Conservation (phyloP, 2,797 vertebrate species). For the Babyrousa celebensis region DNA sequence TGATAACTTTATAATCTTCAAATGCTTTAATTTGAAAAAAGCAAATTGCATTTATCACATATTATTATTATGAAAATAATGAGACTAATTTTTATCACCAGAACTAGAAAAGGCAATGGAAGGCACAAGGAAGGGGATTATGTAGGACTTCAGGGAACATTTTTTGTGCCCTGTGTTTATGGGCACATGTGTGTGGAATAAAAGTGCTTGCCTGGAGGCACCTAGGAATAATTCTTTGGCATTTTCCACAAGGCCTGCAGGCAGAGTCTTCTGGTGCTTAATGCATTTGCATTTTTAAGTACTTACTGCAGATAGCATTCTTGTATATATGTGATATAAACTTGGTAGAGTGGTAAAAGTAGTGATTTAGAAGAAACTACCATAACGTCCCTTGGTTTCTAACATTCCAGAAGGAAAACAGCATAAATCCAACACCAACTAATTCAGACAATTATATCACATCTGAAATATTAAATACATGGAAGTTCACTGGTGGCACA, state of each 20-base stretch:
- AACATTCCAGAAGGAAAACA: constrained; percentile 15
- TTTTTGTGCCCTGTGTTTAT: not conserved
- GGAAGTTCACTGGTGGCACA: too few species aligned
- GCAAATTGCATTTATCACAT: not conserved
- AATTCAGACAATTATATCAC: not conserved
- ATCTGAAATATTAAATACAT: not conserved
- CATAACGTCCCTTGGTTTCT: not conserved
- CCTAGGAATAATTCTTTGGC: not conserved
- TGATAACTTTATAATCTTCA: not conserved
- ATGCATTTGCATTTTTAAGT: not conserved
- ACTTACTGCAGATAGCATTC: not conserved
- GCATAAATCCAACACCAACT: not conserved
- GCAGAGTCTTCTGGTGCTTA: not conserved
- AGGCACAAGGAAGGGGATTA: not conserved
- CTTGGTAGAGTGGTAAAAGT: not conserved
- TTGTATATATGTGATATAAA: not conserved
- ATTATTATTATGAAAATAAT: not conserved
- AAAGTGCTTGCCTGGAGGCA: not conserved
- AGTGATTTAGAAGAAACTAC: not conserved
- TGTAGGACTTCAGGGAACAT: not conserved
- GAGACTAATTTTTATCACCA: not conserved
- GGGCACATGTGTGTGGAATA: not conserved
- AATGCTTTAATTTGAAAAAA: not conserved
- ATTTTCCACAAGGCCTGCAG: not conserved
- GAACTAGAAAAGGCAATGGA: not conserved